Percentiles rank a stretch among this genome's conserved stretches.
phyloP scores from a whole-genome alignment of 2,113 vertebrate species.

The Crotalus viridis region DNA sequence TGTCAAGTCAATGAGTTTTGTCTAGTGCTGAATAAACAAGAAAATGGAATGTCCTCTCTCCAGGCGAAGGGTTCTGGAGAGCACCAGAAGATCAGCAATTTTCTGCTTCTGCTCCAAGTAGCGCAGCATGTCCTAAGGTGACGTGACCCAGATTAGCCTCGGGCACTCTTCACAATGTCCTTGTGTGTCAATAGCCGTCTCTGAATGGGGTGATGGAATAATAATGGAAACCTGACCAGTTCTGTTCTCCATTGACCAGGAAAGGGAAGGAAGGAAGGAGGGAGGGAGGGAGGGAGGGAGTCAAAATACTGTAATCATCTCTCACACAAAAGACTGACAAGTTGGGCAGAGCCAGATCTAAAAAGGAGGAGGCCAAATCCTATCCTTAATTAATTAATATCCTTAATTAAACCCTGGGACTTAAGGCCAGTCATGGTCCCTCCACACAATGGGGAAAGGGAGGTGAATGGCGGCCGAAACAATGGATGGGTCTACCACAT shows the following conservation, averaged over 20 bases:
- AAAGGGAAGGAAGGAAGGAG: neutral
- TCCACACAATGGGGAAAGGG: neutral
- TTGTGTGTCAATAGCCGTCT: neutral
- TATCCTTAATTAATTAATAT: constrained; percentile 4
- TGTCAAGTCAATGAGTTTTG: neutral
- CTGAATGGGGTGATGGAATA: constrained; percentile 6
- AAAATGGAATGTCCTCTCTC: neutral
- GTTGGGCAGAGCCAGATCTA: neutral
- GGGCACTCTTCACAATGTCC: neutral
- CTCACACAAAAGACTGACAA: neutral
- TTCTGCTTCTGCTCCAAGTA: neutral
- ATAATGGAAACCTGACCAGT: neutral
- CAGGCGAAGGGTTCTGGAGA: neutral
- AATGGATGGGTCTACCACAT: neutral
- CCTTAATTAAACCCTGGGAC: neutral
- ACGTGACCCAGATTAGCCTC: neutral
- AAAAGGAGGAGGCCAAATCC: neutral
- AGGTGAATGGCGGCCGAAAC: neutral
- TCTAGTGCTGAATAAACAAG: neutral
- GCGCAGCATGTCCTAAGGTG: neutral
- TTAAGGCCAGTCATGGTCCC: neutral
- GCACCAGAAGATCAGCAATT: neutral
- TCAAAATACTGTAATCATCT: neutral
- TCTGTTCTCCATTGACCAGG: neutral
- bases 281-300: neutral